Evolutionary conservation across 92 coral and sea anemone species (phyloP), one percentile per base, ranked within the genome.

Genomic region (Virgularia gustaviana): DNA sequence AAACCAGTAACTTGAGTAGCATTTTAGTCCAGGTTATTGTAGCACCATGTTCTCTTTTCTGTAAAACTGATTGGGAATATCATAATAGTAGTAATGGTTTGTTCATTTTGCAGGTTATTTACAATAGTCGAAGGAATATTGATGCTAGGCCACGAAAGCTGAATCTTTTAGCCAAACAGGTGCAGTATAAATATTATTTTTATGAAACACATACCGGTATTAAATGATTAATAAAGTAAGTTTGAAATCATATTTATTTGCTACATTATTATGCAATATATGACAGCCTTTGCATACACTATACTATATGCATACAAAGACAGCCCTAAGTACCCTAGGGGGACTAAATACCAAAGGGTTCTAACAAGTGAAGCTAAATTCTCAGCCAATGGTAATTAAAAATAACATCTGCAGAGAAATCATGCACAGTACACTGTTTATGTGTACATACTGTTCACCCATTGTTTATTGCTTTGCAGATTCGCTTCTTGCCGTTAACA

Each of bases 161-260:
- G 45, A 94, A 94, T 56, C 79, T 89, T 37, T 96, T 94, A 30
- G 99, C 99, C 25, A 82, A 88, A 78, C 98, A 92, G 90, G 97
- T 90, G 83, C 31, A 15, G 23, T 25, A 36, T 18, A 24, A n/a
- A 55, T 16, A 6, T 55, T 19, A 11, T 55, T 2, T n/a, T 19
- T 13, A 55, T 18, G 4, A 33, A 15, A 24, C 3, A 4, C 16
- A 60, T 6, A 32, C 19, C 23, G 3, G 63, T 30, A 73, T 68
- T 18, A 45, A 38, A 29, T n/a, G n/a, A n/a, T n/a, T n/a, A n/a
- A n/a, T n/a, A n/a, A n/a, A n/a, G n/a, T n/a, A n/a, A n/a, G n/a
- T n/a, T n/a, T n/a, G n/a, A n/a, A n/a, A n/a, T n/a, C n/a, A n/a
- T n/a, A n/a, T n/a, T n/a, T n/a, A n/a, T n/a, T n/a, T n/a, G n/a